phyloP scores from a whole-genome alignment of 1,140 invertebrate genomes.

The Achatina immaculata region DNA sequence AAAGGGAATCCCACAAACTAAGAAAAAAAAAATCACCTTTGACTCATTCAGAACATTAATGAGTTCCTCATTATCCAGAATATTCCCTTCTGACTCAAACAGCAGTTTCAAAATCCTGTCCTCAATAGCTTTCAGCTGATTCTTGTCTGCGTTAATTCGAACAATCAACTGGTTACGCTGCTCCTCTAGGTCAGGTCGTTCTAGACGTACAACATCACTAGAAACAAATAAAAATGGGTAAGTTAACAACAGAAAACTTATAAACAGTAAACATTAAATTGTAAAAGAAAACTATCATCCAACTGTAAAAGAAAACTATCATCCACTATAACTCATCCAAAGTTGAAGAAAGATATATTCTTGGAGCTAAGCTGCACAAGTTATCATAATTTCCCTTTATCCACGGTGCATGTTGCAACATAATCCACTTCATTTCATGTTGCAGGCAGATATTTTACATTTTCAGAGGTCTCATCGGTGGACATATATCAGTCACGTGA shows the following conservation, averaged over 20 bases:
- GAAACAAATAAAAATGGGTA: too few relatives aligned
- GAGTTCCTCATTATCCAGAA: constrained; percentile 71
- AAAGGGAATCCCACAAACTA: too few relatives aligned
- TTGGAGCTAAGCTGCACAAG: too few relatives aligned
- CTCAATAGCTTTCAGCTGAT: constrained; percentile 81
- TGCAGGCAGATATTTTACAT: too few relatives aligned
- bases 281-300: background rate
- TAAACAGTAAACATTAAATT: background rate
- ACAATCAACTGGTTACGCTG: constrained; percentile 84
- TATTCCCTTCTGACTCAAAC: constrained; percentile 71
- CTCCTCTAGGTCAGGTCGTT: constrained; percentile 85
- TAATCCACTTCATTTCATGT: too few relatives aligned
- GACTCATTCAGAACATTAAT: constrained; percentile 71
- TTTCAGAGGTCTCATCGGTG: too few relatives aligned
- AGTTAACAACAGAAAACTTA: background rate
- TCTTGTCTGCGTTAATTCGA: constrained; percentile 87
- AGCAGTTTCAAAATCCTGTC: constrained; percentile 70
- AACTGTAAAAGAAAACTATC: too few relatives aligned
- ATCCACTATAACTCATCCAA: too few relatives aligned
- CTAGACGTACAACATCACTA: constrained; percentile 73
- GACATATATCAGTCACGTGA: too few relatives aligned
- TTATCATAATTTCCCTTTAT: too few relatives aligned
- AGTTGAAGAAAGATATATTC: too few relatives aligned
- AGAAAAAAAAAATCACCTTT: constrained; percentile 57
- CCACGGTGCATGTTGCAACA: too few relatives aligned